phyloP scores from a whole-genome alignment of 2,113 vertebrate genomes.

The Potamarius usumacintae region DNA sequence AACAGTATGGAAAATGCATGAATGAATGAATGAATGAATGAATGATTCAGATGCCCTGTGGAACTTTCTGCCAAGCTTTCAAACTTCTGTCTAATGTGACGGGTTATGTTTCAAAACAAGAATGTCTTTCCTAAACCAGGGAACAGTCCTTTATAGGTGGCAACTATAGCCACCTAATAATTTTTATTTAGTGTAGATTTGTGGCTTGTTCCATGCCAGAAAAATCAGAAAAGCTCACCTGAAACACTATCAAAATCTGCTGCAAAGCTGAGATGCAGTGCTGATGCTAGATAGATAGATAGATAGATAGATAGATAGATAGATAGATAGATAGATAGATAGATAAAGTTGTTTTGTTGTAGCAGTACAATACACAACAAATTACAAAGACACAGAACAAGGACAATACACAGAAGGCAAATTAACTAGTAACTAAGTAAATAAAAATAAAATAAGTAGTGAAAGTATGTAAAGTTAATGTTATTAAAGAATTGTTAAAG shows the following conservation, averaged over 20 bases:
- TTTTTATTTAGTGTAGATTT: not conserved
- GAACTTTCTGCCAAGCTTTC: not conserved
- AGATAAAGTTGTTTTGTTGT: not conserved
- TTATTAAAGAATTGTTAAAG: not conserved
- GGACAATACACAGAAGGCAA: not conserved
- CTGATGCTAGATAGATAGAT: not conserved
- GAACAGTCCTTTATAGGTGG: not conserved
- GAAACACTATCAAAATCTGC: not conserved
- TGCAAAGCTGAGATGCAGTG: not conserved
- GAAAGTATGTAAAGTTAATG: not conserved
- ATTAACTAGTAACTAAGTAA: not conserved
- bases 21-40: no score
- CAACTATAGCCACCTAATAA: not conserved
- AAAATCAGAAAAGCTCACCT: not conserved
- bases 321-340: not conserved
- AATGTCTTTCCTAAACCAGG: not conserved
- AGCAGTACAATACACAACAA: not conserved
- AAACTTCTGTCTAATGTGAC: not conserved
- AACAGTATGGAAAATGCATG: no score
- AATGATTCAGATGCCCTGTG: no score
- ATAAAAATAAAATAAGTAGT: not conserved
- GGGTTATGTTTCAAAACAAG: not conserved
- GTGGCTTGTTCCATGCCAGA: not conserved
- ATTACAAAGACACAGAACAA: not conserved
- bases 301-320: not conserved